Percentiles rank a stretch among this genome's conserved stretches.
Evolutionary conservation across 2,888 invertebrate genomes (phyloP).

Genomic region (Anagyrus pseudococci): DNA sequence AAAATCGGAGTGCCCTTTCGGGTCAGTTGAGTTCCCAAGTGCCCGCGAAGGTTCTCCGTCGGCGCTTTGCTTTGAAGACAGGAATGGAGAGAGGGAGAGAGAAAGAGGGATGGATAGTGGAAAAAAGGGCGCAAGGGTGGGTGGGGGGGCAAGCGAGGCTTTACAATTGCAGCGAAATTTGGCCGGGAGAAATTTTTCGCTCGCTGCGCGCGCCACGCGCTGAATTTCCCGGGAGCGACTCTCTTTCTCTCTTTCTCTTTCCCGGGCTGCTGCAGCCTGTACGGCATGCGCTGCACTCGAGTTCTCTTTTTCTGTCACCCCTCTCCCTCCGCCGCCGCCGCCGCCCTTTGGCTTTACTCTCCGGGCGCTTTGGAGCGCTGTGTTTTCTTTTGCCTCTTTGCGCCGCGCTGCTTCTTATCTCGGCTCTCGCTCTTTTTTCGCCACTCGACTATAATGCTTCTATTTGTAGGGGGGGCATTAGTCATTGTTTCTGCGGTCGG

Average conservation of each 20-base stretch:
- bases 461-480: constrained; percentile 19
- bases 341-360: no score
- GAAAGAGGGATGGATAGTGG: constrained; percentile 1
- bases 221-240: constrained; percentile 33
- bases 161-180: constrained; percentile 44
- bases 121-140: background rate
- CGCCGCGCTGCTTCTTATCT: background rate
- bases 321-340: no score
- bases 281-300: no score
- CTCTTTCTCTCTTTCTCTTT: no score
- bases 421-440: background rate
- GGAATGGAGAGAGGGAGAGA: constrained; percentile 1
- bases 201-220: background rate
- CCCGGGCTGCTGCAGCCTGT: no score
- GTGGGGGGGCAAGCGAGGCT: constrained; percentile 1
- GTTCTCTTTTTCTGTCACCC: no score
- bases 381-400: no score
- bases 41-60: constrained; percentile 36
- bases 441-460: constrained; percentile 15
- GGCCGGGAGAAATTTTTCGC: constrained; percentile 35
- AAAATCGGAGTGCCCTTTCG: constrained; percentile 44
- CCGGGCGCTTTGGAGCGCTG: background rate
- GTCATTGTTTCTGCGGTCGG: constrained; percentile 21
- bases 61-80: constrained; percentile 1
- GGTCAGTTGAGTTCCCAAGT: constrained; percentile 47